phyloP scores from a whole-genome alignment of 1,140 invertebrate genomes.

The Matsumurasca onukii region DNA sequence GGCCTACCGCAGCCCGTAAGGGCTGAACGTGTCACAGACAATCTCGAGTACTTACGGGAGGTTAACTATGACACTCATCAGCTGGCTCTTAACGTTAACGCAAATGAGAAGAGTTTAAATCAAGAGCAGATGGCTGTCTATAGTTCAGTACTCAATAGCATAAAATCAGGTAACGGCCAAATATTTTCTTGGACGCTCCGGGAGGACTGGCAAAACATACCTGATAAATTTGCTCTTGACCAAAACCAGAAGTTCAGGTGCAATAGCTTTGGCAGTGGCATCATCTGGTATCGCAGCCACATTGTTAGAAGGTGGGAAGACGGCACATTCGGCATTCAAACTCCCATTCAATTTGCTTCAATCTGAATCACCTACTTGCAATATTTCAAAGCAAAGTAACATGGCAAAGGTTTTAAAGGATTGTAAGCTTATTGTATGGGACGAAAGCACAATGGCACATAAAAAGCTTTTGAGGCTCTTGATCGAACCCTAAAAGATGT shows the following conservation, averaged over 20 bases:
- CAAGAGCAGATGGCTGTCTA: no score
- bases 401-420: conserved; percentile 38
- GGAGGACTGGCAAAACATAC: conserved; percentile 41
- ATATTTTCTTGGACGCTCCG: conserved; percentile 33
- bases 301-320: conserved; percentile 47
- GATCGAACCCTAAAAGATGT: conserved; percentile 41
- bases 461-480: conserved; percentile 42
- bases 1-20: no score
- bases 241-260: conserved; percentile 36
- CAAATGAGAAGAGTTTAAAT: no score
- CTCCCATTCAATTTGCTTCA: conserved; percentile 42
- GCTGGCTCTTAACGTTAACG: no score
- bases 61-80: no score
- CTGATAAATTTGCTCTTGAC: conserved; percentile 39
- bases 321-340: conserved; percentile 49
- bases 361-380: conserved; percentile 34
- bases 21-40: no score
- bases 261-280: conserved; percentile 46
- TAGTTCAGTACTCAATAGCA: no score
- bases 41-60: no score
- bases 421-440: conserved; percentile 42
- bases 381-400: conserved; percentile 39
- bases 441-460: no score
- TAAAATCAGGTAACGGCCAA: no score
- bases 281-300: conserved; percentile 51